phyloP scores from a whole-genome alignment of 2,888 invertebrate genomes.

The Callyntrura guangdongensis region DNA sequence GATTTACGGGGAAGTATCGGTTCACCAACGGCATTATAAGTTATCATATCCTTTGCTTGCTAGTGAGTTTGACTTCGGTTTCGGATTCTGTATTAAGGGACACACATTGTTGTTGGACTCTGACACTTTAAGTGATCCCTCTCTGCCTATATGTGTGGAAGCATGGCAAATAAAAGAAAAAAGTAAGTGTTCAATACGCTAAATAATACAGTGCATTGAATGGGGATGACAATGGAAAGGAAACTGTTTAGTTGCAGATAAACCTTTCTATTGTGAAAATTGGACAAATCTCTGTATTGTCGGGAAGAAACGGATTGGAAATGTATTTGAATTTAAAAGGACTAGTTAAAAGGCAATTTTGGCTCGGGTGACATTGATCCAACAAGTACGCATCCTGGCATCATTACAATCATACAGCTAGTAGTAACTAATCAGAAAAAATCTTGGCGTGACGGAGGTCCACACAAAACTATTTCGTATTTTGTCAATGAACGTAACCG shows the following conservation, averaged over 20 bases:
- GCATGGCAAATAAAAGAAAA: constrained; percentile 17
- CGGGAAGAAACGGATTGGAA: constrained; percentile 14
- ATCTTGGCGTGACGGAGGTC: constrained; percentile 17
- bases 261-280: constrained; percentile 49
- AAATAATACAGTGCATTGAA: constrained; percentile 46
- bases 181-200: constrained; percentile 44
- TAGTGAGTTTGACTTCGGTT: constrained; percentile 29
- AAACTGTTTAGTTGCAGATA: constrained; percentile 58
- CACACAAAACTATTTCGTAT: constrained; percentile 21
- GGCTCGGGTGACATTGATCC: constrained; percentile 22
- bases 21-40: constrained; percentile 13
- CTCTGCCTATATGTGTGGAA: not conserved
- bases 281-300: constrained; percentile 64
- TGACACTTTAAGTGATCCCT: constrained; percentile 10
- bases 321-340: constrained; percentile 22
- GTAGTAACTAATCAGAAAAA: not conserved
- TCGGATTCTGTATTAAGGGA: constrained; percentile 1
- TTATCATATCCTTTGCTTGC: not conserved
- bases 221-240: constrained; percentile 72
- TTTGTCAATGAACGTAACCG: constrained; percentile 53
- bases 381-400: not conserved
- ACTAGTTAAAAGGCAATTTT: not conserved
- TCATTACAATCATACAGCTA: not conserved
- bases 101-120: constrained; percentile 12
- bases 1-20: not conserved